These are phyloP conservation scores for Xyrichtys novacula DNA, from an alignment of 2,797 vertebrate genomes.

Conservation along the genomic window DNA sequence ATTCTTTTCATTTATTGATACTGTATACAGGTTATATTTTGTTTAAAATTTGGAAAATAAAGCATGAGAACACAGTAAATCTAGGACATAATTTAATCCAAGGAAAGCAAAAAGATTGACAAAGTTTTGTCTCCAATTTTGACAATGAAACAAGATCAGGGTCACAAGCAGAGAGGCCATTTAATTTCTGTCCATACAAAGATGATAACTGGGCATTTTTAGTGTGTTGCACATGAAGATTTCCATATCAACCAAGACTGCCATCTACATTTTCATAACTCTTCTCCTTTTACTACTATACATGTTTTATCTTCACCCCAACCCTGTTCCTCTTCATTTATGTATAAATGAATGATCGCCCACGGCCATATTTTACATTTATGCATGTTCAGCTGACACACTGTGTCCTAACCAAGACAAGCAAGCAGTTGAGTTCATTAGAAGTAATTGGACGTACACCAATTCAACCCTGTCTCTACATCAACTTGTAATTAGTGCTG, in stretches of 20 bases:
- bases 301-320: too few relatives aligned
- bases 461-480: conserved; percentile 35
- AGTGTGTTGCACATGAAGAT: background rate
- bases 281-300: background rate
- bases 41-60: too few relatives aligned
- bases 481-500: conserved; percentile 46
- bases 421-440: conserved; percentile 13
- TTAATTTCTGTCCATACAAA: too few relatives aligned
- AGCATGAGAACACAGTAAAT: too few relatives aligned
- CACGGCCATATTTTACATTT: background rate
- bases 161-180: too few relatives aligned
- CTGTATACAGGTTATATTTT: too few relatives aligned
- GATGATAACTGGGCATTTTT: too few relatives aligned
- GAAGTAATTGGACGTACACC: conserved; percentile 34
- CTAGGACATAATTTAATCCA: too few relatives aligned
- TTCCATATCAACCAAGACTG: background rate
- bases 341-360: background rate
- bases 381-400: background rate
- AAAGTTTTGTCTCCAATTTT: too few relatives aligned
- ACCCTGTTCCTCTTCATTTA: background rate
- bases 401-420: background rate
- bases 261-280: background rate
- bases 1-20: too few relatives aligned
- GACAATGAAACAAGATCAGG: too few relatives aligned
- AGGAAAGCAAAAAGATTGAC: too few relatives aligned